Base-by-base conservation (phyloP, 2,113 vertebrate species). In the Aplodontia rufa region DNA sequence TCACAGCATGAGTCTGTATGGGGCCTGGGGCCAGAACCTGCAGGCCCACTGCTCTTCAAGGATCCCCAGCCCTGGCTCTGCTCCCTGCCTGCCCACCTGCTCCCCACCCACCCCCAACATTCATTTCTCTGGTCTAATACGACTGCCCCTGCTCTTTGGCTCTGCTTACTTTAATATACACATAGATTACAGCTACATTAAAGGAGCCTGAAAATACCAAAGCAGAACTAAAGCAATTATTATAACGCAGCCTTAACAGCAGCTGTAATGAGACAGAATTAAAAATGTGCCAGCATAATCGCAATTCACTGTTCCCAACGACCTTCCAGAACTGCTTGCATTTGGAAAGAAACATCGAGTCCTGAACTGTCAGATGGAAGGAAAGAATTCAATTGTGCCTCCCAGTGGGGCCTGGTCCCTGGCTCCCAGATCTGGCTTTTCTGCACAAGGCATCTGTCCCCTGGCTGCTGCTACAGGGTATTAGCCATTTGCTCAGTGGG, bases 191-290 rank as follows among this genome's bases (percentile, higher is more conserved):
- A 97, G 97, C 93, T 97, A 96, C 98, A 97, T 98, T 97, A 98
- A 98, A 90, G 97, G 93, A 97, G 97, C 96, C 97, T 90, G 97
- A 93, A 98, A 98, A 98, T 97, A 98, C 97, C 96, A 17, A 97
- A 97, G 98, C 98, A 98, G 98, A 98, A 98, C 98, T 97, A 98
- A 98, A 98, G 98, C 98, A 98, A 98, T 98, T 98, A 98, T 97
- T 98, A 98, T 98, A 98, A 98, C 98, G 96, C 81, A 96, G 97
- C 96, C 97, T 98, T 98, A 98, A 98, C 98, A 98, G 98, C 97
- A 96, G 96, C 98, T 97, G 96, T 98, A 98, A 99, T 98, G 98
- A 98, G 98, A 97, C 75, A 97, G 97, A 98, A 98, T 98, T 98
- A 98, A 98, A 98, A 97, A 98, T 96, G 96, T 97, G 95, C 97